Conservation (phyloP, 1,140 invertebrate species). For the Anoplolepis gracilipes region DNA sequence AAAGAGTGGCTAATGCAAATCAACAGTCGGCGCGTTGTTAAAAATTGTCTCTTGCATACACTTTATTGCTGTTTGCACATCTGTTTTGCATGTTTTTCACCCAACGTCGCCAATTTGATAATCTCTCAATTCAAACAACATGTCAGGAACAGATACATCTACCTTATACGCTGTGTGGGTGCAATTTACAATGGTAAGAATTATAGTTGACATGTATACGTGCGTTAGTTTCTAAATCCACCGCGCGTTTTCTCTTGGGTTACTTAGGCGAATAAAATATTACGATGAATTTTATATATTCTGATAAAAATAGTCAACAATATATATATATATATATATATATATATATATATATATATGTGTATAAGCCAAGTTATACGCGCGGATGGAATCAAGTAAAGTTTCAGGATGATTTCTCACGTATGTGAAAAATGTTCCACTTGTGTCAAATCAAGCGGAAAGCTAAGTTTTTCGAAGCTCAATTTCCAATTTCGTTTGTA, state of each 20-base stretch:
- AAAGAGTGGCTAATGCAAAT: not conserved
- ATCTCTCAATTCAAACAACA: not conserved
- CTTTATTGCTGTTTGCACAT: not conserved
- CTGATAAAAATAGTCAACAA: not conserved
- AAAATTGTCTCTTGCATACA: not conserved
- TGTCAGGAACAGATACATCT: too few species aligned
- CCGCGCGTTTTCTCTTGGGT: not conserved
- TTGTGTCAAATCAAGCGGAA: not conserved
- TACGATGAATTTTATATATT: not conserved
- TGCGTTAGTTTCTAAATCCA: not conserved
- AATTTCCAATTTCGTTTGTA: conserved; percentile 5
- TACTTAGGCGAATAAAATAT: not conserved
- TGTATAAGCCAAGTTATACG: too few species aligned
- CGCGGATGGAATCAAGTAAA: not conserved
- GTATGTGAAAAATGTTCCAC: not conserved
- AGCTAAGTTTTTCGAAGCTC: not conserved
- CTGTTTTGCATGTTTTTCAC: not conserved
- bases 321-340: too few species aligned
- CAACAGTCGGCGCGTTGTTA: conserved; percentile 9
- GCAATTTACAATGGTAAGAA: not conserved
- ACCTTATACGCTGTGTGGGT: not conserved
- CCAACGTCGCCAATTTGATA: not conserved
- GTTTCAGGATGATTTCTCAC: not conserved
- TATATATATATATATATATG: too few species aligned
- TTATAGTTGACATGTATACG: too few species aligned